phyloP scores from a whole-genome alignment of 2,888 invertebrate species.

The Petrolisthes manimaculis region DNA sequence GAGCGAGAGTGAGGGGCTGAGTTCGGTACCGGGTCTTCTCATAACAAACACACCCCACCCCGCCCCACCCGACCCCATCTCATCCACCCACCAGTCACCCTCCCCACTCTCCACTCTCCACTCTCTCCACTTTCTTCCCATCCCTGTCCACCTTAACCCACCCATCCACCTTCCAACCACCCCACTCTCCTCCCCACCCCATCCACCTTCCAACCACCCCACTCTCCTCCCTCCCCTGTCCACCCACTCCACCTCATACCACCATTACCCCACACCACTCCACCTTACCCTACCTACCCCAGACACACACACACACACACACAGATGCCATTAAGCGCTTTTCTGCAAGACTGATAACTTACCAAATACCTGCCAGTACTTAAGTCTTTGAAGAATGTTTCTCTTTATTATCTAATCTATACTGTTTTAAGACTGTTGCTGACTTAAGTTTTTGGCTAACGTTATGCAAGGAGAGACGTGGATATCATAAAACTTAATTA shows the following conservation, averaged over 20 bases:
- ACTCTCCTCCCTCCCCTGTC: background rate
- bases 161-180: background rate
- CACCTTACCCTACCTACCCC: background rate
- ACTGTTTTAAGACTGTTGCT: too few relatives aligned
- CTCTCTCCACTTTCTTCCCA: background rate
- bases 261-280: background rate
- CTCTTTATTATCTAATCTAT: too few relatives aligned
- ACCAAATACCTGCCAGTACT: too few relatives aligned
- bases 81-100: background rate
- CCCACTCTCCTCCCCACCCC: background rate
- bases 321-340: background rate
- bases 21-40: background rate
- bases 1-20: background rate
- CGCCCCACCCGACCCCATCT: background rate
- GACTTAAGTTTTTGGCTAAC: too few relatives aligned
- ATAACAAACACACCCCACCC: background rate
- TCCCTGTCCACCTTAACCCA: background rate
- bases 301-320: too few relatives aligned
- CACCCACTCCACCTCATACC: conserved; percentile 14
- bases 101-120: background rate
- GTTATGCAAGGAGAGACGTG: too few relatives aligned
- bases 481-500: too few relatives aligned
- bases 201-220: background rate
- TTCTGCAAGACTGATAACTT: background rate
- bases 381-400: too few relatives aligned